Evolutionary conservation across 2,113 vertebrate species (phyloP).

Genomic region (Rhynchopsitta pachyrhyncha): DNA sequence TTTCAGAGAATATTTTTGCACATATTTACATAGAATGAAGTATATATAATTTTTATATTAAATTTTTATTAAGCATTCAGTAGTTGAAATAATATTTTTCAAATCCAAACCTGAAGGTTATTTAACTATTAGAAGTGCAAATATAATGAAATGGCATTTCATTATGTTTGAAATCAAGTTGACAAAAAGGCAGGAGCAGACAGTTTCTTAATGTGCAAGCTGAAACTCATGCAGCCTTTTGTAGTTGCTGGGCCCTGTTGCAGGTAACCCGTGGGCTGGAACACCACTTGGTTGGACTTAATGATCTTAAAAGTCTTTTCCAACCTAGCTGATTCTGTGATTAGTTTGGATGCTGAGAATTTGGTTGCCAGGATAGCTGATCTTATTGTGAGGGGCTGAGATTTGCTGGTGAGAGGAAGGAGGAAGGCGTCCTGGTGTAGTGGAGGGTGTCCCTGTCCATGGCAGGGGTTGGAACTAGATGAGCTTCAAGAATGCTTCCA

Average conservation of each 20-base stretch:
- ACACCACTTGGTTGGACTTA: background rate
- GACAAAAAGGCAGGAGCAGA: background rate
- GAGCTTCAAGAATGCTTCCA: background rate
- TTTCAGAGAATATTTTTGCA: background rate
- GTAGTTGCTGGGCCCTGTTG: background rate
- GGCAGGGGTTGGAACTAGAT: background rate
- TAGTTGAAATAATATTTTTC: background rate
- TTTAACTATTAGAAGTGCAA: background rate
- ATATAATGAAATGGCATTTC: background rate
- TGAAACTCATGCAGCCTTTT: background rate
- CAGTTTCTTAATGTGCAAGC: background rate
- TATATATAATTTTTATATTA: background rate
- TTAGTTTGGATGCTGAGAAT: background rate
- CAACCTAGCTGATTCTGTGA: background rate
- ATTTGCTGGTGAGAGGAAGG: background rate
- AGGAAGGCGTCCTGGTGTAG: background rate
- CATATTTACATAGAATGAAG: background rate
- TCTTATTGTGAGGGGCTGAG: accelerated
- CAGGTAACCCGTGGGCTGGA: background rate
- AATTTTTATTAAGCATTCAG: background rate
- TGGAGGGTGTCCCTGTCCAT: background rate
- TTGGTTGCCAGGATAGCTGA: background rate
- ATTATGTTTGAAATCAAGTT: background rate
- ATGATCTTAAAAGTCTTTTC: background rate
- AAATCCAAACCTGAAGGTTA: background rate